These are phyloP conservation scores for Oppia nitens DNA, from an alignment of 1,140 invertebrate genomes.

Conservation along the genomic window DNA sequence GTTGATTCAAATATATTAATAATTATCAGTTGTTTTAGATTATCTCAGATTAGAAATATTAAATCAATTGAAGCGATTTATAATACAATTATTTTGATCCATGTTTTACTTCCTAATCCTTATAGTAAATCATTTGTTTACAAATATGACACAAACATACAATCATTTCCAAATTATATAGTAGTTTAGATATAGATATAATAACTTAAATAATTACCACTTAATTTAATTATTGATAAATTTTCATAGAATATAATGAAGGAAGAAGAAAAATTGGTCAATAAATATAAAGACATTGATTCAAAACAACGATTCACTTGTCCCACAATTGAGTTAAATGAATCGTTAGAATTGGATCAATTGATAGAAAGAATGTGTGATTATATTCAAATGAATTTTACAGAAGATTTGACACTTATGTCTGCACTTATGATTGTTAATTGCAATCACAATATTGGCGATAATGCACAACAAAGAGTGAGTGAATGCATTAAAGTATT, in stretches of 20 bases:
- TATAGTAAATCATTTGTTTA: too few species aligned
- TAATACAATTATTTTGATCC: too few species aligned
- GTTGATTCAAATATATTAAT: too few species aligned
- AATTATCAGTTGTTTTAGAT: too few species aligned
- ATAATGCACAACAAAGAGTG: background rate
- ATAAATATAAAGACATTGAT: conserved; percentile 9
- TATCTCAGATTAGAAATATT: too few species aligned
- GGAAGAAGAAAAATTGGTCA: background rate
- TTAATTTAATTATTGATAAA: too few species aligned
- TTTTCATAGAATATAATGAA: background rate
- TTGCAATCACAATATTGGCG: background rate
- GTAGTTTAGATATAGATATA: too few species aligned
- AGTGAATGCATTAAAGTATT: conserved; percentile 1
- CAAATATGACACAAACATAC: too few species aligned
- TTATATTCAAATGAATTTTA: conserved; percentile 1
- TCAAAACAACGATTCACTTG: conserved; percentile 3
- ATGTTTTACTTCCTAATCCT: too few species aligned
- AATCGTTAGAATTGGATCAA: background rate
- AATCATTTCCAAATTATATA: too few species aligned
- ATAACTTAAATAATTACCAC: too few species aligned
- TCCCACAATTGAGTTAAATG: background rate
- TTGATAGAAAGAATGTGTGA: background rate
- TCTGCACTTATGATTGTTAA: conserved; percentile 6
- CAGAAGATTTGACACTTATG: conserved; percentile 1
- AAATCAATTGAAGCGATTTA: too few species aligned